These are phyloP conservation scores for Syngnathus floridae DNA, from an alignment of 2,113 vertebrate species.

Conservation along the genomic window DNA sequence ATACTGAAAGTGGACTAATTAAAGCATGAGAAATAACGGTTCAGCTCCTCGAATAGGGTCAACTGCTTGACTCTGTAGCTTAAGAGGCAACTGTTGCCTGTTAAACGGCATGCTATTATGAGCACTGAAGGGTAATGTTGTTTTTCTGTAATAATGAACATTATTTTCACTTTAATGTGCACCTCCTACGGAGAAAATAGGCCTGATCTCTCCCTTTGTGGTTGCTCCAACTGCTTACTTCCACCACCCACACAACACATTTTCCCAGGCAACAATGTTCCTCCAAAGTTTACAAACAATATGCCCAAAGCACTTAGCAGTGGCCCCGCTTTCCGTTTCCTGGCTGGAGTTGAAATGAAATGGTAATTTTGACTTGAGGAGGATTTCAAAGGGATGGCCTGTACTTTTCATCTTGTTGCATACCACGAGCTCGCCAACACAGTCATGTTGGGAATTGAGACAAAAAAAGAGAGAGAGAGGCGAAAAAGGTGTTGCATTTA, in stretches of 20 bases:
- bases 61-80: slow-evolving; percentile 52
- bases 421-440: slow-evolving; percentile 68
- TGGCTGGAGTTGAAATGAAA: slow-evolving; percentile 78
- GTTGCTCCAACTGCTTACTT: slow-evolving; percentile 75
- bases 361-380: slow-evolving; percentile 79
- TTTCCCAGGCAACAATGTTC: slow-evolving; percentile 75
- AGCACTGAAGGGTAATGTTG: slow-evolving; percentile 68
- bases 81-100: slow-evolving; percentile 60
- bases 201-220: slow-evolving; percentile 74
- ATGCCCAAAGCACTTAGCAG: slow-evolving; percentile 73
- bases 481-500: slow-evolving; percentile 50
- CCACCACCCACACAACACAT: slow-evolving; percentile 75
- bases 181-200: slow-evolving; percentile 73
- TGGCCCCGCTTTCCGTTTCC: slow-evolving; percentile 67
- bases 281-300: slow-evolving; percentile 78
- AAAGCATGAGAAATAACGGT: slow-evolving; percentile 51
- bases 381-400: slow-evolving; percentile 76
- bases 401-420: slow-evolving; percentile 70
- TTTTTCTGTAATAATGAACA: slow-evolving; percentile 70
- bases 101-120: slow-evolving; percentile 53
- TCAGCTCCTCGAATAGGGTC: slow-evolving; percentile 47
- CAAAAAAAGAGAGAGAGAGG: slow-evolving; percentile 13
- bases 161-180: slow-evolving; percentile 74
- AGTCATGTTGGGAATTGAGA: slow-evolving; percentile 61
- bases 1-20: slow-evolving; percentile 59